Percentiles rank a stretch among this genome's conserved stretches.
phyloP scores from a whole-genome alignment of 2,113 vertebrate species.

The Loxodonta africana region DNA sequence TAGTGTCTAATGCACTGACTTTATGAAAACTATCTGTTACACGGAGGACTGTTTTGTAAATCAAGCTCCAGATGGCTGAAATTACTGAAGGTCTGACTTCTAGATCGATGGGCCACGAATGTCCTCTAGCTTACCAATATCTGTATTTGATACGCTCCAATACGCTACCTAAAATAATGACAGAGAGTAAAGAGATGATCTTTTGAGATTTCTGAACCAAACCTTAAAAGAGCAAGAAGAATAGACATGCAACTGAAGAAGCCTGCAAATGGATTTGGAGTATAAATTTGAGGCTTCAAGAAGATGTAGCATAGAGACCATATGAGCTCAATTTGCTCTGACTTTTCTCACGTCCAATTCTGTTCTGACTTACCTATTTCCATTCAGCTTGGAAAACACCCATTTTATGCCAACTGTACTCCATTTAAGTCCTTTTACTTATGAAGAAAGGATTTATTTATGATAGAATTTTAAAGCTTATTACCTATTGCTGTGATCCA shows the following conservation, averaged over 20 bases:
- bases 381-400: background rate
- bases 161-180: constrained; percentile 26
- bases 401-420: background rate
- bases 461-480: constrained; percentile 40
- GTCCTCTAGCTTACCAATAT: constrained; percentile 41
- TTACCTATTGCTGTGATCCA: background rate
- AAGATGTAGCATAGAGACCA: background rate
- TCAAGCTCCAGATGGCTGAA: constrained; percentile 54
- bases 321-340: background rate
- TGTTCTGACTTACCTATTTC: constrained; percentile 4
- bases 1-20: background rate
- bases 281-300: background rate
- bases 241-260: background rate
- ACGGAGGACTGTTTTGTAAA: constrained; percentile 52
- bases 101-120: constrained; percentile 43
- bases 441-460: constrained; percentile 4
- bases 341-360: constrained; percentile 4
- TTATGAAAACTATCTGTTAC: constrained; percentile 67
- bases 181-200: background rate
- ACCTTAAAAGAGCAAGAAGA: background rate
- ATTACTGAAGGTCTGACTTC: constrained; percentile 40
- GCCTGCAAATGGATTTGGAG: background rate
- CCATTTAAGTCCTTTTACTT: constrained; percentile 27
- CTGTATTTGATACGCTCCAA: constrained; percentile 6
- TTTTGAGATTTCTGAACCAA: constrained; percentile 35